Evolutionary conservation across 2,113 vertebrate species (phyloP), one percentile per base, ranked within the genome.

Genomic region (Nerophis ophidion): DNA sequence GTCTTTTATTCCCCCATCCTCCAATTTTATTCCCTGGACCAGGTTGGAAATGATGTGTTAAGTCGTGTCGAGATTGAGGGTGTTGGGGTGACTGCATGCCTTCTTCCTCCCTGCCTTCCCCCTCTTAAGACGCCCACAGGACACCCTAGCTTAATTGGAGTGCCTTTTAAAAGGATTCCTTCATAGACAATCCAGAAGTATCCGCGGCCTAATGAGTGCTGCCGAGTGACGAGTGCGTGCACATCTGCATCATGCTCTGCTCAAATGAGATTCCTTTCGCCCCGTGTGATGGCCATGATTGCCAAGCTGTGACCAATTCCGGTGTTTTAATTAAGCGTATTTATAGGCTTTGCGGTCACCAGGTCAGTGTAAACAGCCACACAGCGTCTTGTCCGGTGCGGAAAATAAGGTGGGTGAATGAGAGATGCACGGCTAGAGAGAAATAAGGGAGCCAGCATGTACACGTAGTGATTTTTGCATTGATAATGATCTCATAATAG

Each of bases 241-340:
- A 76, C 77, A 80, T 84, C 81, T 81, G 85, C 84, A 85, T 85
- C 81, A 76, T 80, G 81, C 81, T 84, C 74, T 77, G 62, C 81
- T 81, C 78, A 86, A 87, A 87, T 80, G 81, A 85, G 83, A 76
- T 72, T 63, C 81, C 77, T 65, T 61, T 72, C 84, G 82, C 80
- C 76, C 79, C 11, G 68, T 77, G 80, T 84, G 81, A 87, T 75
- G 55, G 78, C 84, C 72, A 82, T 87, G 86, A 85, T 86, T 84
- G 87, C 82, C 85, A 84, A 87, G 78, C 85, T 84, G 87, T 84
- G 85, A 83, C 84, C 85, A 79, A 87, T 84, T 88, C 80, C 57
- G 47, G 61, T 60, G 74, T 86, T 87, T 88, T 85, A 87, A 86
- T 87, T 87, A 88, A 86, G 82, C 78, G 79, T 84, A 85, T 87